Base-by-base conservation (phyloP, 1,140 invertebrate species). In the Scaptodrosophila lebanonensis region DNA sequence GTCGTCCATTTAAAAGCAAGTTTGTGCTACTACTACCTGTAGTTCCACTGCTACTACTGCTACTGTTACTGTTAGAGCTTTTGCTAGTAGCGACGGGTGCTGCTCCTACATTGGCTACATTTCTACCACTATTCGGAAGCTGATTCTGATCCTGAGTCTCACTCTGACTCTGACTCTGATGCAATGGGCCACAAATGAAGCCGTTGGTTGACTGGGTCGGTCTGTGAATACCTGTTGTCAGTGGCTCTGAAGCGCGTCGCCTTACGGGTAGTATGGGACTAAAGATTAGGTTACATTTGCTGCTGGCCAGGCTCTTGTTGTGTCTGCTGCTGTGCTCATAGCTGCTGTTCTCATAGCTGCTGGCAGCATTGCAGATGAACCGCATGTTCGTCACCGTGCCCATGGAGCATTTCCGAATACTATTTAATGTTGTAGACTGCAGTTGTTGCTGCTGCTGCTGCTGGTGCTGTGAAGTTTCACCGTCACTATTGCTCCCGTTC, bases 181-280 rank as follows among this genome's bases (percentile, higher is more conserved):
- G n/a, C n/a, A n/a, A n/a, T 17, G 54, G 20, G 38, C 36, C 59
- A 12, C 11, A 17, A 17, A 15, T 59, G 36, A n/a, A 44, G 49
- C 38, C 49, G 42, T 44, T 39, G 35, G 30, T 45, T 9, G 22
- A 39, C 36, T 30, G 15, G 66, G 57, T 76, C 71, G 67, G 86
- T 85, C 83, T 82, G 66, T 82, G 83, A 18, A 51, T 57, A 20
- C 76, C 54, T 7, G 76, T 64, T 3, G 70, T 83, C 16, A 82
- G 30, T 7, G 75, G 75, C 20, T 82, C 75, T 8, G 76, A 82
- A 6, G 76, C 58, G 2, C 75, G 63, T n/a, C n/a, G n/a, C n/a
- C n/a, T n/a, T n/a, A 42, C 84, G 82, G 25, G 71, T 86, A 22
- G 83, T 56, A 33, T 84, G 67, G 85, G 85, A 7, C 86, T 84